phyloP scores from a whole-genome alignment of 2,113 vertebrate genomes.

The Otocyon megalotis region DNA sequence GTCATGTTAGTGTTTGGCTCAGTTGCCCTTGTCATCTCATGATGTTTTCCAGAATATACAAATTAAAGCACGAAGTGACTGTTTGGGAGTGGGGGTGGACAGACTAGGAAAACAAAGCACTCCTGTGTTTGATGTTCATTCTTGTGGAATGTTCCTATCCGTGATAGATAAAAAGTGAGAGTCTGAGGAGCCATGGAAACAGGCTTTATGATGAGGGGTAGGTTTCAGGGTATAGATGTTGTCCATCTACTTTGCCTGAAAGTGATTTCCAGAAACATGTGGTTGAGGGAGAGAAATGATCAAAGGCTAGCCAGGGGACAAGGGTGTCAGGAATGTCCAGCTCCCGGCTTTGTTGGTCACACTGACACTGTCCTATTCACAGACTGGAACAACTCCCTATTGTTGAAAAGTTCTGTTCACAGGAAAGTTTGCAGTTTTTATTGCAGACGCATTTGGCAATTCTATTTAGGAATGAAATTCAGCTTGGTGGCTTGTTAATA shows the following conservation, averaged over 20 bases:
- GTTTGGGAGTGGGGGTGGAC: not conserved
- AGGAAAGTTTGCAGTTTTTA: conserved; percentile 86
- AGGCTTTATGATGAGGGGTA: not conserved
- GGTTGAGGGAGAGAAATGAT: conserved; percentile 22
- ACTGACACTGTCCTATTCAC: conserved; percentile 87
- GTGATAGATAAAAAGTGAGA: not conserved
- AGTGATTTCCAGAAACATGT: conserved; percentile 37
- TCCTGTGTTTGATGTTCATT: conserved; percentile 52
- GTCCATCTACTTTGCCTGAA: not conserved
- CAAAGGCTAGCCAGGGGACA: conserved; percentile 57
- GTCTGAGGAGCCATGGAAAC: not conserved
- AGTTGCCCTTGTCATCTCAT: not conserved
- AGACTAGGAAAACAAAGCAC: conserved; percentile 46
- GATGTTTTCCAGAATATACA: conserved; percentile 47
- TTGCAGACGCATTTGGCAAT: conserved; percentile 86
- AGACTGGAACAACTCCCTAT: conserved; percentile 86
- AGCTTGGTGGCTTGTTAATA: conserved; percentile 82
- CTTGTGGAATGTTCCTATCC: not conserved
- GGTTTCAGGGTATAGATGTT: not conserved
- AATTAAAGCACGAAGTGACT: not conserved
- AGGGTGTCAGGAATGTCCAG: conserved; percentile 88
- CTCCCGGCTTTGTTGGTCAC: conserved; percentile 78
- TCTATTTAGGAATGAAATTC: conserved; percentile 84
- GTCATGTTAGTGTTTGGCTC: not conserved
- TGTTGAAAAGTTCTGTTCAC: conserved; percentile 84